Evolutionary conservation across 2,888 invertebrate genomes (phyloP), one percentile per base, ranked within the genome.

Genomic region (Lacanobia wlatinum): DNA sequence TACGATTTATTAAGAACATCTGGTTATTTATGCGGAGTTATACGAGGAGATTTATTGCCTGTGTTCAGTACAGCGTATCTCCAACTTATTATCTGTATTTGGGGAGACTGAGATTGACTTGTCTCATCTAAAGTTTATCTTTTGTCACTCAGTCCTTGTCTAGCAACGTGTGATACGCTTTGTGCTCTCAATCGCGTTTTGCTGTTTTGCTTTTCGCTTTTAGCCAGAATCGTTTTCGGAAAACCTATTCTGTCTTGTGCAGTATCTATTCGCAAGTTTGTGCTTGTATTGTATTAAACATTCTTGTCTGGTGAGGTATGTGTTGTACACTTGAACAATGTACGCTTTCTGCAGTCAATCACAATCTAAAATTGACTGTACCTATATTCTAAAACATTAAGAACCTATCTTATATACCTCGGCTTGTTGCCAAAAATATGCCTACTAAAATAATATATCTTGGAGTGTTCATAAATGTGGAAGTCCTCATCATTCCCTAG

Each of bases 1-100:
- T 75, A 68, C 75, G 61, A 84, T 85, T 88, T 79, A 82, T 80
- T 78, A 80, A 78, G 68, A 82, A 78, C 73, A 74, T 74, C 70
- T 71, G 70, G 64, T 81, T 70, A 77, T 76, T 85, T 83, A 74
- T 78, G 74, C 55, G 46, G n/a, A 66, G 63, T 65, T 46, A 60
- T 65, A 59, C 21, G 12, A 68, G 48, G 43, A 63, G 56, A 74
- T 66, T 75, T 70, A 81, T 74, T 60, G 50, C 56, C 12, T 50
- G 46, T 73, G 55, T 73, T 61, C 71, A 53, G 61, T 67, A 53
- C 40, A 64, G 55, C 16, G 67, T 69, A 78, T 63, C 59, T 66
- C 56, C 38, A 66, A 77, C 69, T 73, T 80, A 73, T 73, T 78
- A 78, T 67, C 65, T 70, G 52, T 64, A 67, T 73, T 73, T 73